A percentile compares a stretch with the other conserved stretches of the same genome.
Conservation (phyloP, 53 echinoderm and acorn worm species). For the Patiria pectinifera region DNA sequence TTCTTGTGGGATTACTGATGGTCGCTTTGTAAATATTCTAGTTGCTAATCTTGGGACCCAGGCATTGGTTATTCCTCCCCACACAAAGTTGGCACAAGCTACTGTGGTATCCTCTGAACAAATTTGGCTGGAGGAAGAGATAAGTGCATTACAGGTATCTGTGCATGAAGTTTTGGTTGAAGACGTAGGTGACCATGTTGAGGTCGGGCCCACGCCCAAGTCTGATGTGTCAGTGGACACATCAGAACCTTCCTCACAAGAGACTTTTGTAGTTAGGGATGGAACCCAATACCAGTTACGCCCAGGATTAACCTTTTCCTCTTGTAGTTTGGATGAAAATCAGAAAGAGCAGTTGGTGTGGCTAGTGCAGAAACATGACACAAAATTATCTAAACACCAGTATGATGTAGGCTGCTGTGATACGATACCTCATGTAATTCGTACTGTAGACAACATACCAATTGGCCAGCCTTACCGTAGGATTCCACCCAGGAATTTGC, state of each 20-base stretch:
- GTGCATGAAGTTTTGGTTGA: conserved; percentile 11
- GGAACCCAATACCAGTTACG: conserved; percentile 23
- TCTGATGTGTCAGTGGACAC: neutral
- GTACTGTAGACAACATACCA: no score
- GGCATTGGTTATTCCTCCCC: neutral
- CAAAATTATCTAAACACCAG: conserved; percentile 44
- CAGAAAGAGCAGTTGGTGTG: conserved; percentile 28
- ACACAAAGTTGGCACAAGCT: conserved; percentile 12
- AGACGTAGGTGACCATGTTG: neutral
- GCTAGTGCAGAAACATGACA: conserved; percentile 16
- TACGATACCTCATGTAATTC: no score
- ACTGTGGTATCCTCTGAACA: neutral
- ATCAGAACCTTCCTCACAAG: neutral
- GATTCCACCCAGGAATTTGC: no score
- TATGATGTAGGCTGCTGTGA: no score
- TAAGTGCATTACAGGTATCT: neutral
- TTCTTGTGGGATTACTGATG: conserved; percentile 11
- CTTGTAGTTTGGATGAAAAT: neutral
- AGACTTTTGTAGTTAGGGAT: neutral
- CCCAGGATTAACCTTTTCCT: neutral
- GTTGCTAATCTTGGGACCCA: conserved; percentile 9
- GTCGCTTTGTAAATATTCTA: neutral
- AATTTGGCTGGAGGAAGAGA: conserved; percentile 1
- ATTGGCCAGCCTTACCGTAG: no score
- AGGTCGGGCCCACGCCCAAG: neutral